phyloP scores from a whole-genome alignment of 2,797 vertebrate genomes.

The Microchirus variegatus region DNA sequence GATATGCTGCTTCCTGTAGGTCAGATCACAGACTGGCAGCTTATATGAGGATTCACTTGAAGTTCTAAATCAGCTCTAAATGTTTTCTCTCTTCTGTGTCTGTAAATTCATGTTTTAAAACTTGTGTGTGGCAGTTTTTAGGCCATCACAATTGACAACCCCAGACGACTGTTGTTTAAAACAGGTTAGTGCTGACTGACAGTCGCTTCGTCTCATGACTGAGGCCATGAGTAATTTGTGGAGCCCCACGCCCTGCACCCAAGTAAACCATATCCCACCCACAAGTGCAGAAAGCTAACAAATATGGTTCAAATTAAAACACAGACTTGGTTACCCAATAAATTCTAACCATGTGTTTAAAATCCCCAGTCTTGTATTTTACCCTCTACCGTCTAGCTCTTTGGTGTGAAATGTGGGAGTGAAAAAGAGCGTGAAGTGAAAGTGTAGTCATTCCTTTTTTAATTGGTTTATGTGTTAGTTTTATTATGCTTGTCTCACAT shows the following conservation, averaged over 20 bases:
- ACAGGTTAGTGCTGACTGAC: constrained; percentile 48
- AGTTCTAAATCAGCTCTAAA: constrained; percentile 15
- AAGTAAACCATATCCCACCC: constrained; percentile 43
- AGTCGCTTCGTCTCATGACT: constrained; percentile 16
- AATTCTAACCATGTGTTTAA: constrained; percentile 43
- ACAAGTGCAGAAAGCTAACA: constrained; percentile 39
- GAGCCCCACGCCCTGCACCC: constrained; percentile 34
- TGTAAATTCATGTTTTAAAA: constrained; percentile 51
- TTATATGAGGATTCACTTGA: constrained; percentile 43
- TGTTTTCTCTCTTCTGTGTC: constrained; percentile 18
- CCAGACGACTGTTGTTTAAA: constrained; percentile 35
- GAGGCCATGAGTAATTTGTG: constrained; percentile 32
- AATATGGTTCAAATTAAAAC: constrained; percentile 66
- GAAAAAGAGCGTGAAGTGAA: neutral
- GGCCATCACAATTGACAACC: constrained; percentile 30
- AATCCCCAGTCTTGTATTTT: constrained; percentile 21
- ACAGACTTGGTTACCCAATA: constrained; percentile 35
- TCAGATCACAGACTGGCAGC: constrained; percentile 29
- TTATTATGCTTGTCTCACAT: constrained; percentile 16
- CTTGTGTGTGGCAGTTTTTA: constrained; percentile 12
- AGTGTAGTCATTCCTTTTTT: constrained; percentile 17
- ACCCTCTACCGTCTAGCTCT: neutral
- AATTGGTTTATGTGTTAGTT: constrained; percentile 7
- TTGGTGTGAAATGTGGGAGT: constrained; percentile 35
- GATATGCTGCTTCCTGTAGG: constrained; percentile 65